Percentiles rank a stretch among this genome's conserved stretches.
These are phyloP conservation scores for Eubasilissa regina DNA, from an alignment of 1,140 invertebrate genomes.

Conservation along the genomic window DNA sequence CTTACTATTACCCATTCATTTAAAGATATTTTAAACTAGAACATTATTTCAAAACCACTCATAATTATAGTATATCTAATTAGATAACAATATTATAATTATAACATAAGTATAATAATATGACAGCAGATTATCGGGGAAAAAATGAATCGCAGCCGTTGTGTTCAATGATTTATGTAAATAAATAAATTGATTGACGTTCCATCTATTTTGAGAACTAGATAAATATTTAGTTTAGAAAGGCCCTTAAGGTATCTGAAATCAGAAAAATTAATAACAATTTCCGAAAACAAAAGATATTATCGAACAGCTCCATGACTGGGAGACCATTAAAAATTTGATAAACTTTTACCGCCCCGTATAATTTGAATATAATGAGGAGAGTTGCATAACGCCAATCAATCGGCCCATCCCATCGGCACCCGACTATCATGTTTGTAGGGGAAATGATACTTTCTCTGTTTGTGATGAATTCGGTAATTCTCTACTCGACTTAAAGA, in stretches of 20 bases:
- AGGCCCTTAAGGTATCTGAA: neutral
- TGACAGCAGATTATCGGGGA: too few relatives aligned
- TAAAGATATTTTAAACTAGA: too few relatives aligned
- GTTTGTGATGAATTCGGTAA: neutral
- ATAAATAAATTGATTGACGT: too few relatives aligned
- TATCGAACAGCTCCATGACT: neutral
- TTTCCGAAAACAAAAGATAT: constrained; percentile 15
- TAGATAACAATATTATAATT: too few relatives aligned
- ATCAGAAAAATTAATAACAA: constrained; percentile 5
- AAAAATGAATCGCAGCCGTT: too few relatives aligned
- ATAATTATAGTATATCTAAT: too few relatives aligned
- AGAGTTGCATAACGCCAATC: constrained; percentile 14
- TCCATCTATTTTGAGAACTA: too few relatives aligned
- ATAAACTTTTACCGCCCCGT: neutral
- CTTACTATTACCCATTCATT: too few relatives aligned
- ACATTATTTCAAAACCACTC: too few relatives aligned
- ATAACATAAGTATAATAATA: too few relatives aligned
- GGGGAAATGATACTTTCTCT: constrained; percentile 22
- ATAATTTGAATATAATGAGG: constrained; percentile 2
- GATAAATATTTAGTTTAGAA: neutral
- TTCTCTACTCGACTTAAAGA: too few relatives aligned
- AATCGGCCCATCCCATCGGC: neutral
- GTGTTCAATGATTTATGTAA: too few relatives aligned
- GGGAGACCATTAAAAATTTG: constrained; percentile 4
- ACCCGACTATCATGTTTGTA: neutral